Conservation (phyloP, 2,888 invertebrate species). For the Dicranocentrus wangi region DNA sequence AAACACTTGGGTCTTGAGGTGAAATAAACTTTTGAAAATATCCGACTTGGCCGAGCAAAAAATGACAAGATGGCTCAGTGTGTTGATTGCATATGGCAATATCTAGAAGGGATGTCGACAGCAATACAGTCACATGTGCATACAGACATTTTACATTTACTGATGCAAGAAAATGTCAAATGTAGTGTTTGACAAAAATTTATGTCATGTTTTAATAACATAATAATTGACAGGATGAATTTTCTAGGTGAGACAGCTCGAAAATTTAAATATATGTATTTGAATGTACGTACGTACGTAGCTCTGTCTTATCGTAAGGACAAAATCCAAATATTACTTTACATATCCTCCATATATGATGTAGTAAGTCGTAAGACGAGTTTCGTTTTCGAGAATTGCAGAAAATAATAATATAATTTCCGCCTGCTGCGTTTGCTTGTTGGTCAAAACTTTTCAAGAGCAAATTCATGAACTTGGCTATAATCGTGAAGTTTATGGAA, state of each 20-base stretch:
- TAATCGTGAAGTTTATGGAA: slow-evolving; percentile 57
- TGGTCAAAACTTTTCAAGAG: slow-evolving; percentile 56
- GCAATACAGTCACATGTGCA: slow-evolving; percentile 15
- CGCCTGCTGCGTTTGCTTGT: slow-evolving; percentile 58
- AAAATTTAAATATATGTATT: too few species aligned
- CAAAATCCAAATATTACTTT: too few species aligned
- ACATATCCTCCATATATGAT: too few species aligned
- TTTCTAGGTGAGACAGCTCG: background rate
- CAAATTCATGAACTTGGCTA: slow-evolving; percentile 50
- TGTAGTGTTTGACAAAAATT: slow-evolving; percentile 13
- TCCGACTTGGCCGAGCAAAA: slow-evolving; percentile 30
- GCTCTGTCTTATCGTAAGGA: too few species aligned
- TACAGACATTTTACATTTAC: slow-evolving; percentile 21
- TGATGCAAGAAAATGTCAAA: slow-evolving; percentile 4
- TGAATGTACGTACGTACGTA: too few species aligned
- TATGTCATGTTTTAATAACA: slow-evolving; percentile 28
- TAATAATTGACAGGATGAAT: slow-evolving; percentile 26
- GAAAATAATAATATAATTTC: slow-evolving; percentile 59
- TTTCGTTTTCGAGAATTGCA: slow-evolving; percentile 28
- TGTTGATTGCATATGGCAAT: slow-evolving; percentile 29
- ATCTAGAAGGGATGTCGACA: slow-evolving; percentile 45
- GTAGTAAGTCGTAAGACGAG: too few species aligned
- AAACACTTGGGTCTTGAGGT: slow-evolving; percentile 4
- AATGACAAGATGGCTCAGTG: slow-evolving; percentile 20
- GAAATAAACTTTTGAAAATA: slow-evolving; percentile 16